These are phyloP conservation scores for Drosophila paucipuncta DNA, from an alignment of 2,888 invertebrate genomes.

Conservation along the genomic window DNA sequence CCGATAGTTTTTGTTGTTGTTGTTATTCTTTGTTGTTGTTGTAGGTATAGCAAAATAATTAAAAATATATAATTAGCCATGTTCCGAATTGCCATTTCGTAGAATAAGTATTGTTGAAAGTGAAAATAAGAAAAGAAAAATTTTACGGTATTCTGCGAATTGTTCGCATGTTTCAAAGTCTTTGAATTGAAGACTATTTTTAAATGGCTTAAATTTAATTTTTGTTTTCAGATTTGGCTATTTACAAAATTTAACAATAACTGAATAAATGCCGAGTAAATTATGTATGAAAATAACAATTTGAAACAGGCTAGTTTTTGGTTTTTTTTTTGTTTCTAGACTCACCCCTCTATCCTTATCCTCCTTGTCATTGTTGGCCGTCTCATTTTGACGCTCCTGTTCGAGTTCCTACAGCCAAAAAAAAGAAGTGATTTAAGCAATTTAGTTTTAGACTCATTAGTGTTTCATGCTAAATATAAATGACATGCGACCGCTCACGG, in stretches of 20 bases:
- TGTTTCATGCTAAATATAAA: slow-evolving; percentile 37
- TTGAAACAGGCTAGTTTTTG: slow-evolving; percentile 1
- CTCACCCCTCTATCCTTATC: slow-evolving; percentile 84
- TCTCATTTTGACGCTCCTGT: slow-evolving; percentile 88
- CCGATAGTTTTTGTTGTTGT: slow-evolving; percentile 14
- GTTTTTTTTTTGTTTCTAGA: not conserved
- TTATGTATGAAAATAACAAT: not conserved
- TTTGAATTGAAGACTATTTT: slow-evolving; percentile 21
- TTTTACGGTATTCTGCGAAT: slow-evolving; percentile 17
- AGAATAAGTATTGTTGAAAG: slow-evolving; percentile 13
- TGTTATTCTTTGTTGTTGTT: slow-evolving; percentile 57
- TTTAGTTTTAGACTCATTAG: slow-evolving; percentile 47
- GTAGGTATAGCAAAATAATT: slow-evolving; percentile 55
- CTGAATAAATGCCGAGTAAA: not conserved
- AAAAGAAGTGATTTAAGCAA: slow-evolving; percentile 12
- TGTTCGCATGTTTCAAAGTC: slow-evolving; percentile 6
- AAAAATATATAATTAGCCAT: slow-evolving; percentile 42
- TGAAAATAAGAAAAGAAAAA: slow-evolving; percentile 5
- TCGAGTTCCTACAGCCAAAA: slow-evolving; percentile 88
- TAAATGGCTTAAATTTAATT: not conserved
- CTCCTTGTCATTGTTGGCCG: slow-evolving; percentile 86
- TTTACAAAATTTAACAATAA: not conserved
- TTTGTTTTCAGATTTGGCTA: not conserved
- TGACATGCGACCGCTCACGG: slow-evolving; percentile 34
- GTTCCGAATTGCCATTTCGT: slow-evolving; percentile 31